Evolutionary conservation across 2,888 invertebrate species (phyloP), one percentile per base, ranked within the genome.

Genomic region (Calephelis perditalis): DNA sequence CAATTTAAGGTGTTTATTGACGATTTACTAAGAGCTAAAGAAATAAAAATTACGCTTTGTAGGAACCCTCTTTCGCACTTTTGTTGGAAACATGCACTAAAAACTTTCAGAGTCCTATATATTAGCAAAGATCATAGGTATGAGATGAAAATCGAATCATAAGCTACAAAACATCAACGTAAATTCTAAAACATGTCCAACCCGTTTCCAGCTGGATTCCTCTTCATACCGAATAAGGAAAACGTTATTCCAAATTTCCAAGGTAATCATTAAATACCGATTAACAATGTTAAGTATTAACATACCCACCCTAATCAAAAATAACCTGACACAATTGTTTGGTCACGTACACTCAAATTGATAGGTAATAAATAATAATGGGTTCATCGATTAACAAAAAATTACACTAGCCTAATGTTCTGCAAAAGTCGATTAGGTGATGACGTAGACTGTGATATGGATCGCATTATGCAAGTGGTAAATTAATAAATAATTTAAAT

Each of bases 261-360:
- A 68, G 62, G 61, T 68, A 46, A 68, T 71, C 70, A 81, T 82
- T 81, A 80, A 79, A 64, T 76, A 74, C 65, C 74, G 68, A 84
- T 85, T 82, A 80, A 78, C 67, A 69, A 70, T 62, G 64, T 73
- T 40, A 40, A 26, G 26, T 67, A 76, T 79, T 70, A 71, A 58
- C 63, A 57, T 62, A 64, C 67, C 72, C 68, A 70, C 71, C 74
- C 72, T 69, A 67, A 70, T 62, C 65, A 67, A 67, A 77, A 78
- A 82, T 77, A 70, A 66, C 59, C 59, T 81, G 84, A 84, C 84
- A 83, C 78, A 84, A 73, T 82, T 86, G 71, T 74, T 70, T 71
- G 71, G 85, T 86, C 87, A 87, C 85, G 86, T 86, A 86, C 76
- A 78, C 82, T 35, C 35, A 52, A 52, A 52, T 49, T 26, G 26